phyloP scores from a whole-genome alignment of 2,888 invertebrate species.

The Rhagonycha fulva region DNA sequence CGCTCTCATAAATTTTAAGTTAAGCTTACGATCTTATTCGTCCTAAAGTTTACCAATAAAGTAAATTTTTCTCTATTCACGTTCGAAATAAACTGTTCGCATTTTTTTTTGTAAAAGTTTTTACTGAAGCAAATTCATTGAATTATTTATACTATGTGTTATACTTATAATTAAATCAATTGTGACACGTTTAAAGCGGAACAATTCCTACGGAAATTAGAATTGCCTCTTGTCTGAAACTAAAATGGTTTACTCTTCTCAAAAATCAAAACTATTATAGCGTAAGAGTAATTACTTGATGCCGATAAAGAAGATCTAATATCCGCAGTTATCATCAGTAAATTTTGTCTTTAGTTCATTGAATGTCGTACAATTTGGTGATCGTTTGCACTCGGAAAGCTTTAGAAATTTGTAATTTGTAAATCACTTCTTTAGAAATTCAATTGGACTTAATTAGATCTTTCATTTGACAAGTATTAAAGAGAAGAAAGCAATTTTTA shows the following conservation, averaged over 20 bases:
- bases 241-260: too few species aligned
- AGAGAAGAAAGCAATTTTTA: neutral
- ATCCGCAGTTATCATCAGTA: too few species aligned
- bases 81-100: neutral
- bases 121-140: neutral
- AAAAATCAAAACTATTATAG: too few species aligned
- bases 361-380: neutral
- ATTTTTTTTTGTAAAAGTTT: neutral
- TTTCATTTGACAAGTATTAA: neutral
- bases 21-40: neutral
- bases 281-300: too few species aligned
- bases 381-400: neutral
- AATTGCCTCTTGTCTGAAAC: too few species aligned
- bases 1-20: neutral
- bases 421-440: neutral
- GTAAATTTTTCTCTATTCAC: neutral
- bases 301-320: too few species aligned
- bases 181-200: neutral
- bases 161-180: neutral
- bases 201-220: neutral
- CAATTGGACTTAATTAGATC: neutral
- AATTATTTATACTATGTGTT: neutral
- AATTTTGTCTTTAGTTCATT: neutral
- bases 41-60: neutral
- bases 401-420: neutral